Conservation (phyloP, 2,113 vertebrate species). For the Catharus bicknelli region DNA sequence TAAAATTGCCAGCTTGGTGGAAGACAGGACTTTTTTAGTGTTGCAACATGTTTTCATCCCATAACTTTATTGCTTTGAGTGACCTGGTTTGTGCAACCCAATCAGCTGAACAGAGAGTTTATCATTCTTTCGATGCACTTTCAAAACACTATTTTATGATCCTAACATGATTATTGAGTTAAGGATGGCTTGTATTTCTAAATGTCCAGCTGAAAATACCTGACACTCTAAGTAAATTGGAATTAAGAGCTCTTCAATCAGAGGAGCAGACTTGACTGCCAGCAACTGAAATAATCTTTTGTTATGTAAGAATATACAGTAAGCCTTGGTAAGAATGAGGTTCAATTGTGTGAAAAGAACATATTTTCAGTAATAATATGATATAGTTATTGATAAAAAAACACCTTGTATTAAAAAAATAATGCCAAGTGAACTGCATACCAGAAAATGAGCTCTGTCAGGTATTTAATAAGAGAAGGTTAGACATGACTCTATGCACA, state of each 20-base stretch:
- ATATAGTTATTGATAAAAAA: constrained; percentile 51
- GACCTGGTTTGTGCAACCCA: not conserved
- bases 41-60: not conserved
- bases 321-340: not conserved
- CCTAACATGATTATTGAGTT: not conserved
- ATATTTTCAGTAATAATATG: constrained; percentile 50
- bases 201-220: not conserved
- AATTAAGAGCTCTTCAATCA: not conserved
- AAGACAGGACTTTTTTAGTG: not conserved
- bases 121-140: not conserved
- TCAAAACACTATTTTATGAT: not conserved
- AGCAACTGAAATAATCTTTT: constrained; percentile 1
- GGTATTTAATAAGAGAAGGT: constrained; percentile 43
- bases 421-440: not conserved
- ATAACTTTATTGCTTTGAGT: not conserved
- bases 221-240: not conserved
- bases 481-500: constrained; percentile 34
- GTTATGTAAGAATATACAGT: not conserved
- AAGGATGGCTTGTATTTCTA: not conserved
- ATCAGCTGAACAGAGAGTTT: not conserved
- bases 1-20: not conserved
- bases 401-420: constrained; percentile 58
- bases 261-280: not conserved
- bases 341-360: not conserved
- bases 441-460: constrained; percentile 49